Evolutionary conservation across 2,888 invertebrate species (phyloP), one percentile per base, ranked within the genome.

Genomic region (Eristalinus aeneus): DNA sequence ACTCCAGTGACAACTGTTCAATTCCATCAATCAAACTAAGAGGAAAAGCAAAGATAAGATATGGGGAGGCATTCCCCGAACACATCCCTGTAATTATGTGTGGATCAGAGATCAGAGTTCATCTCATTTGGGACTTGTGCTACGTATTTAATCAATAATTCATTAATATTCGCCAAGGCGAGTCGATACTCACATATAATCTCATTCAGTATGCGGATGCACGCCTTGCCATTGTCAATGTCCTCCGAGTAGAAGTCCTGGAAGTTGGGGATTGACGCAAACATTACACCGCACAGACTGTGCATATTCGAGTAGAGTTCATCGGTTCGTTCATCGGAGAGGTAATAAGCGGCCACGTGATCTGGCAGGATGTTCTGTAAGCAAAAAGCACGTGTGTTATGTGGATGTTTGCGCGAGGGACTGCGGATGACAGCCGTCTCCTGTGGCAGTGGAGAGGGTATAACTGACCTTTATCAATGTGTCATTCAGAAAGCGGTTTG

Each of bases 241-340:
- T 97, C 97, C 93, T 99, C 99, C 0, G 98, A 98, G 93, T 99
- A 99, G 93, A 99, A 99, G 93, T 99, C 98, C 88, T 98, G 97
- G 93, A 99, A 99, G 93, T 99, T 99, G 2, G 99, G 97, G 89
- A 99, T 98, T 73, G 98, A 98, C 9, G 98, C 99, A 93, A 99
- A 99, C 95, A 99, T 96, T 1, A 99, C 98, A 56, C 98, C 98
- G 75, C 97, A 95, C 88, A 96, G 95, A 67, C 90, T 91, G 85
- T 93, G 93, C 90, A 90, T 92, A 88, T 92, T 92, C 23, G 93
- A 92, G 83, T 93, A 92, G 12, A 93, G 90, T 83, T 93, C 92
- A 78, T 92, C 93, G 16, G 91, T 95, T 91, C 97, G 94, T 89
- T 97, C 97, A 89, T 96, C 96, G 58, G 96, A 95, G 61, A 99